Percentiles rank a stretch among this genome's conserved stretches.
Evolutionary conservation across 1,140 invertebrate species (phyloP).

Genomic region (Mizuhopecten yessoensis): DNA sequence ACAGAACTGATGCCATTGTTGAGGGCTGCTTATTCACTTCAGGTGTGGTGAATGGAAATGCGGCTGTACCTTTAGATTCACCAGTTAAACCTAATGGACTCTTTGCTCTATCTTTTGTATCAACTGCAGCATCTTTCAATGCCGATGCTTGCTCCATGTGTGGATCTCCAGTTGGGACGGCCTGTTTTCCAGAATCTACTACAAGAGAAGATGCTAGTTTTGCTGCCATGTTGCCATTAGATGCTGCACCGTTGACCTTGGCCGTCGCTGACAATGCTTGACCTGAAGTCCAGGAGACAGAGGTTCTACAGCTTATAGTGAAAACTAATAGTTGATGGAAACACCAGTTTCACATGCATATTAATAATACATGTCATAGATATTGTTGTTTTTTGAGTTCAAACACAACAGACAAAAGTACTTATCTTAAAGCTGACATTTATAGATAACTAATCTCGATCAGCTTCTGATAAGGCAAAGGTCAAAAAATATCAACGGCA

Average conservation of each 20-base stretch:
- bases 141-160: not conserved
- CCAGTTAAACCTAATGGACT: slow-evolving; percentile 16
- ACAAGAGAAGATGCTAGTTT: not conserved
- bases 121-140: not conserved
- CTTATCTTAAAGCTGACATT: no score
- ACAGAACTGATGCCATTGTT: slow-evolving; percentile 15
- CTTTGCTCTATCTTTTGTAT: not conserved
- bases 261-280: not conserved
- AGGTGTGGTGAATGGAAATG: not conserved
- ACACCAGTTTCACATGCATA: no score
- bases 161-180: not conserved
- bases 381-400: no score
- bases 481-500: no score
- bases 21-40: not conserved
- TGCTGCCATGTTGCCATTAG: slow-evolving; percentile 13
- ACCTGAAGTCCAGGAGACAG: slow-evolving; percentile 1
- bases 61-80: not conserved
- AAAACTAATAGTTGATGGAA: not conserved
- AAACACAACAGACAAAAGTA: no score
- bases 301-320: not conserved
- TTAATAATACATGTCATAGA: no score
- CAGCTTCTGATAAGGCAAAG: no score
- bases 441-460: no score
- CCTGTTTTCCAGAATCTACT: slow-evolving; percentile 15
- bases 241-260: slow-evolving; percentile 22